These are phyloP conservation scores for Melinopterus prodromus DNA, from an alignment of 2,888 invertebrate genomes.

Conservation along the genomic window DNA sequence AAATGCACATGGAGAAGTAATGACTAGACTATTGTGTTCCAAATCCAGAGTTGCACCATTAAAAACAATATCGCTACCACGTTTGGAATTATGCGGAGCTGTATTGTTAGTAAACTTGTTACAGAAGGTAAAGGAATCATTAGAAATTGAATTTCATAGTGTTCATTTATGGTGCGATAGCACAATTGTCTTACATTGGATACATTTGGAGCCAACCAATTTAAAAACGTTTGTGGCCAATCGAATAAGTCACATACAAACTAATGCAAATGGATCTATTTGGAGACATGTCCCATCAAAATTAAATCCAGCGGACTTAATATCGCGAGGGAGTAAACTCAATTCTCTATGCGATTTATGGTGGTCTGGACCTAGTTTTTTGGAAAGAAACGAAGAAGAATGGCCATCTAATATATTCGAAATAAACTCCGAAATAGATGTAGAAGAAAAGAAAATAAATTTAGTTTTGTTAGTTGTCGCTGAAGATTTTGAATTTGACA, in stretches of 20 bases:
- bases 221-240: background rate
- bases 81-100: background rate
- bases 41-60: background rate
- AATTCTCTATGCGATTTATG: constrained; percentile 4
- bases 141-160: background rate
- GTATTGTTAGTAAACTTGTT: background rate
- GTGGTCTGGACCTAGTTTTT: constrained; percentile 19
- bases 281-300: background rate
- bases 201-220: background rate
- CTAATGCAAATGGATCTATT: background rate
- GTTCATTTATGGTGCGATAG: background rate
- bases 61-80: background rate
- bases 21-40: too few species aligned
- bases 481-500: too few species aligned
- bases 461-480: background rate
- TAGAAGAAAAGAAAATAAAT: background rate
- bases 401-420: background rate
- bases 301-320: constrained; percentile 14
- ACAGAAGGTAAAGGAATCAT: background rate
- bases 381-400: background rate
- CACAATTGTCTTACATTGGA: background rate
- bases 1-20: too few species aligned
- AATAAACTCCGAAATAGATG: background rate
- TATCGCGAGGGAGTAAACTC: constrained; percentile 15
- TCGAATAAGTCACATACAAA: constrained; percentile 6